phyloP scores from a whole-genome alignment of 1,140 invertebrate genomes.

The Ceratina australensis region DNA sequence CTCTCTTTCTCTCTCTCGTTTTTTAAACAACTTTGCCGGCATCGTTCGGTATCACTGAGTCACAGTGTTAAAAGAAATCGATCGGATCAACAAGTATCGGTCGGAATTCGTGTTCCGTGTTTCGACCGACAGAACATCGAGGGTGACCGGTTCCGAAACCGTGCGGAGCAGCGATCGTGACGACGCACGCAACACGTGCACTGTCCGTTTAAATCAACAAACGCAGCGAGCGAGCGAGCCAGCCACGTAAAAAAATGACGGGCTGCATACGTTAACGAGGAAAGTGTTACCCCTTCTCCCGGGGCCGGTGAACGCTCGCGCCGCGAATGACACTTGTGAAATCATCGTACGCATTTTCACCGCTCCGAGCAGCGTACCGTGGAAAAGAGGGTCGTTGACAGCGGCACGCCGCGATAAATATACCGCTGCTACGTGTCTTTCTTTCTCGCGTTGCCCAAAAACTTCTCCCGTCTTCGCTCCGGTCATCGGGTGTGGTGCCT shows the following conservation, averaged over 20 bases:
- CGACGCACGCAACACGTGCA: constrained; percentile 16
- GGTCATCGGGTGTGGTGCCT: too few relatives aligned
- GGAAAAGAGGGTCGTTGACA: constrained; percentile 43
- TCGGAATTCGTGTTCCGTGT: neutral
- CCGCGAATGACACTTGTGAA: constrained; percentile 57
- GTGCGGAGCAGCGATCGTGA: neutral
- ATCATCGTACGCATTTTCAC: constrained; percentile 48
- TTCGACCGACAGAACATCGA: neutral
- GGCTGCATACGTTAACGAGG: neutral
- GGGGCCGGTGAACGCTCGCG: neutral
- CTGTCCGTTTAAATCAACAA: constrained; percentile 22
- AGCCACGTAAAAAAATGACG: constrained; percentile 24
- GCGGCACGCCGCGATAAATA: constrained; percentile 12
- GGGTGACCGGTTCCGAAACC: constrained; percentile 13
- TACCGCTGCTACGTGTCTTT: constrained; percentile 3
- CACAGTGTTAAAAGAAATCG: neutral
- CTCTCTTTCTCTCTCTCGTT: too few relatives aligned
- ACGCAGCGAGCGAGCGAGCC: neutral
- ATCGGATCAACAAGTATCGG: neutral
- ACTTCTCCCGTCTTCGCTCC: neutral
- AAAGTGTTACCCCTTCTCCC: neutral
- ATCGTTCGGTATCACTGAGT: too few relatives aligned
- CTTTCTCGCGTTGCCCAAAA: neutral
- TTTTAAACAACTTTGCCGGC: too few relatives aligned
- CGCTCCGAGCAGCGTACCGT: constrained; percentile 10